Conservation (phyloP, 2,113 vertebrate genomes). For the Seriola dumerili region DNA sequence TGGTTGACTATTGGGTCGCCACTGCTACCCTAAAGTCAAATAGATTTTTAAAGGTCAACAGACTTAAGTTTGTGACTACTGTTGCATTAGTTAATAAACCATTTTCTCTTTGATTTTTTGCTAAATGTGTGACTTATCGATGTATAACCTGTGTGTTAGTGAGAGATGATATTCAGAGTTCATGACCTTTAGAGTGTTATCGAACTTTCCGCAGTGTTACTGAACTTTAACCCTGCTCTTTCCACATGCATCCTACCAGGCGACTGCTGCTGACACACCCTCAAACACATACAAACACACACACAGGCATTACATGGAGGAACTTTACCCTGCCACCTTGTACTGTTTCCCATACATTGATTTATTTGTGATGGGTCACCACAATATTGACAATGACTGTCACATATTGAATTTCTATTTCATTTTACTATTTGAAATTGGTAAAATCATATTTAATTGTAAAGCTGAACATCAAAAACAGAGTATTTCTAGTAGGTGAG, state of each 20-base stretch:
- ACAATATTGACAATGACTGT: no score
- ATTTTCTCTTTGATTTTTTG: background rate
- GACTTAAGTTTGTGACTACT: background rate
- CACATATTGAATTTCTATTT: no score
- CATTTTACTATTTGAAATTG: no score
- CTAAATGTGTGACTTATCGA: background rate
- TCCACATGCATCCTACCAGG: conserved; percentile 9
- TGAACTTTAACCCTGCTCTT: conserved; percentile 51
- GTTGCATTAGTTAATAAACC: background rate
- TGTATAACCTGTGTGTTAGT: background rate
- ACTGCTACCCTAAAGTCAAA: background rate
- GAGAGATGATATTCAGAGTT: background rate
- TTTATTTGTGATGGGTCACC: no score
- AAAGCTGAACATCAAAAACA: no score
- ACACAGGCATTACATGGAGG: no score
- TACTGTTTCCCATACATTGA: no score
- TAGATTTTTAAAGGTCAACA: background rate
- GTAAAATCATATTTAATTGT: no score
- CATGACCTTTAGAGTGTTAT: background rate
- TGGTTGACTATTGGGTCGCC: no score
- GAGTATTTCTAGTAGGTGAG: no score
- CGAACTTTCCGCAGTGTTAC: background rate
- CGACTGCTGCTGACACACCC: conserved; percentile 30
- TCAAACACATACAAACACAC: conserved; percentile 11
- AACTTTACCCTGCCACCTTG: no score